Evolutionary conservation across 2,113 vertebrate genomes (phyloP), one percentile per base, ranked within the genome.

Genomic region (Euleptes europaea): DNA sequence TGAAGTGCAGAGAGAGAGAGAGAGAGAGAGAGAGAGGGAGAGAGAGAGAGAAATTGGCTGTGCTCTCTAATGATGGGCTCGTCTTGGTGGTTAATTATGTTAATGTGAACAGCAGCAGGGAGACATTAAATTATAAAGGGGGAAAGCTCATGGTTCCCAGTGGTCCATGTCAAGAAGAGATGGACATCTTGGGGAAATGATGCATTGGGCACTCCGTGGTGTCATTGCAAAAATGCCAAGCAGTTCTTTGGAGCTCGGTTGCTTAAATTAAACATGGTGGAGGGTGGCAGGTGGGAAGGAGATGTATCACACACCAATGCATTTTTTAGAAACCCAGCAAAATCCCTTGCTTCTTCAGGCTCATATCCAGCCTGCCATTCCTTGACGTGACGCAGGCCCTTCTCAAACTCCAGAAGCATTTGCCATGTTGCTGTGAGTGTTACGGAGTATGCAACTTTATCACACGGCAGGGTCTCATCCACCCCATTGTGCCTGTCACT

Each of bases 81-180:
- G 19, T 82, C 49, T 69, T 70, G 63, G n/a, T 77, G n/a, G 73
- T 84, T 86, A 77, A 86, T 82, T 82, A 82, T 63, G 63, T 76
- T 75, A 77, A 60, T 77, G 40, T 60, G 85, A 82, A 38, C 47
- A 82, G 49, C 28, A 60, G 72, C 66, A 57, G 51, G n/a, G 31
- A n/a, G 60, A 44, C 38, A 76, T 82, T 60, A 60, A 71, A 63
- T 84, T 71, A 51, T 23, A 67, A 76, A 23, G 28, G 3, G 3
- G n/a, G 19, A 86, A 74, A 66, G 35, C 15, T 82, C 40, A 31
- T 70, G 17, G 47, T 38, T 82, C 70, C 60, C 40, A 63, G 65
- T 26, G 40, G 31, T 63, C 31, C 38, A 15, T 63, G 72, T 49
- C 51, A 82, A 38, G 38, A 77, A 47, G 60, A 76, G 51, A 82